Evolutionary conservation across 2,888 invertebrate genomes (phyloP).

Genomic region (Eupithecia inturbata): DNA sequence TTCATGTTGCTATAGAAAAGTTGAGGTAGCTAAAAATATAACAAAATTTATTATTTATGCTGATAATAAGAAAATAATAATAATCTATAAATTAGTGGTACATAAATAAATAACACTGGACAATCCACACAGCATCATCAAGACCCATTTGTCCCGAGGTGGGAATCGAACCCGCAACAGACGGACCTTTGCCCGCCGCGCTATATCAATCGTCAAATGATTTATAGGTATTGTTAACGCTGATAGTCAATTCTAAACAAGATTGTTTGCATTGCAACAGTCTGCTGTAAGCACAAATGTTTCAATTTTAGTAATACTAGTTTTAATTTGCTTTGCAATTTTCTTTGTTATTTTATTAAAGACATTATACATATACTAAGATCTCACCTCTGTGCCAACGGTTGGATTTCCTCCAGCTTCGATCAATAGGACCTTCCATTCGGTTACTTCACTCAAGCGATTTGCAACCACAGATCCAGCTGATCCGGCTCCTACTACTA

Average conservation of each 20-base stretch:
- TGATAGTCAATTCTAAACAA: conserved; percentile 27
- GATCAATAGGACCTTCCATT: conserved; percentile 84
- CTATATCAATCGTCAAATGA: no score
- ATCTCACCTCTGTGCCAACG: conserved; percentile 75
- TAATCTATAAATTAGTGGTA: no score
- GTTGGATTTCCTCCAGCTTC: conserved; percentile 87
- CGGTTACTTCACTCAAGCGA: conserved; percentile 82
- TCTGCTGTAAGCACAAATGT: neutral
- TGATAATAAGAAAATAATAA: neutral
- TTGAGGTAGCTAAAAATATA: conserved; percentile 58
- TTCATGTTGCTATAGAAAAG: conserved; percentile 60
- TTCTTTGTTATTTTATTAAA: neutral
- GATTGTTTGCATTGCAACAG: neutral
- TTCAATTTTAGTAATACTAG: neutral
- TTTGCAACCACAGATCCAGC: conserved; percentile 86
- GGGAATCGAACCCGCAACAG: no score
- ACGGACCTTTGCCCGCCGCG: no score
- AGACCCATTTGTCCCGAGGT: no score
- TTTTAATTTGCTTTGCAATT: neutral
- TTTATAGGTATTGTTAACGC: neutral
- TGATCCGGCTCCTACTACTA: conserved; percentile 86
- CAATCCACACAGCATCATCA: no score
- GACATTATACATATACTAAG: neutral
- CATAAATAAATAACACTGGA: no score
- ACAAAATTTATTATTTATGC: neutral